phyloP scores from a whole-genome alignment of 2,888 invertebrate species.

The Ectropis crepuscularia region DNA sequence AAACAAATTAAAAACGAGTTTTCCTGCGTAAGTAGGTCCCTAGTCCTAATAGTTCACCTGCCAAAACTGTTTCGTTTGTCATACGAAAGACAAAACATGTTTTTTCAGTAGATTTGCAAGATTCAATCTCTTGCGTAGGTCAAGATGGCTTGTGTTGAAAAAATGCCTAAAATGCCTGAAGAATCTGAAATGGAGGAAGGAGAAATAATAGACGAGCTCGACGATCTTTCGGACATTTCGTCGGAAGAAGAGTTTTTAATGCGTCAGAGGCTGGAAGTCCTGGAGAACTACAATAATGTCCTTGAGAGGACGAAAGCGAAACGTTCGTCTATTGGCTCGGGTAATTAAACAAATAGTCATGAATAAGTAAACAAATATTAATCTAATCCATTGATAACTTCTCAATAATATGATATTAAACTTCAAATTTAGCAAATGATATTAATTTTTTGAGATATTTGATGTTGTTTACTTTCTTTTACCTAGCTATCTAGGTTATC shows the following conservation, averaged over 20 bases:
- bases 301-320: constrained; percentile 79
- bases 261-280: constrained; percentile 72
- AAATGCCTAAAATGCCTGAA: constrained; percentile 53
- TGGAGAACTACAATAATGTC: constrained; percentile 79
- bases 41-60: no score
- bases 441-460: no score
- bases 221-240: constrained; percentile 78
- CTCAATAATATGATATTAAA: no score
- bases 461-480: no score
- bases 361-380: no score
- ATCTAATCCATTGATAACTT: no score
- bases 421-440: no score
- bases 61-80: no score
- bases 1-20: no score
- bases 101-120: background rate
- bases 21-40: no score
- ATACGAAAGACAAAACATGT: no score
- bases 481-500: no score
- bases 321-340: constrained; percentile 57
- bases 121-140: constrained; percentile 28
- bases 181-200: constrained; percentile 82
- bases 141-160: constrained; percentile 65
- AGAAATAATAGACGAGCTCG: constrained; percentile 75
- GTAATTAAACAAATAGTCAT: constrained; percentile 44
- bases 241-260: constrained; percentile 78